These are phyloP conservation scores for Brachypalpus laphriformis DNA, from an alignment of 2,888 invertebrate species.

Conservation along the genomic window DNA sequence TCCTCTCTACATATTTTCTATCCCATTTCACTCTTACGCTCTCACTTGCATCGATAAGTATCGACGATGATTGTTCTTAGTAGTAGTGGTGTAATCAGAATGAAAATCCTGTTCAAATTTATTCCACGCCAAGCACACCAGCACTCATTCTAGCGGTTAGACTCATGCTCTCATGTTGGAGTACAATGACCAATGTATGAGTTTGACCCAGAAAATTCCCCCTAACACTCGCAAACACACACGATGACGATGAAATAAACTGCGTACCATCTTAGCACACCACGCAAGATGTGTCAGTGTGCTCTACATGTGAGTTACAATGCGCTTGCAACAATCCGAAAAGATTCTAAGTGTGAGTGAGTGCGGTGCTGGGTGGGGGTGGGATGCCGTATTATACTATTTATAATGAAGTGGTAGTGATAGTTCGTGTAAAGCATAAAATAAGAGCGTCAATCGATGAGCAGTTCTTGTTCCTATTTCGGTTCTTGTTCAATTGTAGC, in stretches of 20 bases:
- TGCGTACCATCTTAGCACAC: neutral
- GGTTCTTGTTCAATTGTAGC: constrained; percentile 34
- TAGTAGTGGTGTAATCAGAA: constrained; percentile 23
- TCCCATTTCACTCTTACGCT: neutral
- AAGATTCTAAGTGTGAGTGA: neutral
- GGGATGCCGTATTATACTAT: constrained; percentile 3
- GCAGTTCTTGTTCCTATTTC: constrained; percentile 26
- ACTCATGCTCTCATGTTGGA: constrained; percentile 34
- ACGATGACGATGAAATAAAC: neutral
- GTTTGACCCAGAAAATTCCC: constrained; percentile 73
- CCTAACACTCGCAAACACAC: constrained; percentile 37
- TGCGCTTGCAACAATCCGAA: neutral
- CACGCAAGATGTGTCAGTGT: neutral
- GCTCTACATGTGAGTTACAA: neutral
- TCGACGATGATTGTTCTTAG: neutral
- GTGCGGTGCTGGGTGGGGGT: constrained; percentile 4
- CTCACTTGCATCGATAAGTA: constrained; percentile 5
- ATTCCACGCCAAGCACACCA: constrained; percentile 30
- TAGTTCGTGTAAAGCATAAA: constrained; percentile 28
- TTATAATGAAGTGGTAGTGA: constrained; percentile 27
- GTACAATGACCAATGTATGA: constrained; percentile 70
- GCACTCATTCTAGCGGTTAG: constrained; percentile 12
- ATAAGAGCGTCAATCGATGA: constrained; percentile 29
- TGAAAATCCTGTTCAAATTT: constrained; percentile 50
- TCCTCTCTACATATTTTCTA: neutral